Evolutionary conservation across 2,888 invertebrate genomes (phyloP), one percentile per base, ranked within the genome.

Genomic region (Drosophila merina): DNA sequence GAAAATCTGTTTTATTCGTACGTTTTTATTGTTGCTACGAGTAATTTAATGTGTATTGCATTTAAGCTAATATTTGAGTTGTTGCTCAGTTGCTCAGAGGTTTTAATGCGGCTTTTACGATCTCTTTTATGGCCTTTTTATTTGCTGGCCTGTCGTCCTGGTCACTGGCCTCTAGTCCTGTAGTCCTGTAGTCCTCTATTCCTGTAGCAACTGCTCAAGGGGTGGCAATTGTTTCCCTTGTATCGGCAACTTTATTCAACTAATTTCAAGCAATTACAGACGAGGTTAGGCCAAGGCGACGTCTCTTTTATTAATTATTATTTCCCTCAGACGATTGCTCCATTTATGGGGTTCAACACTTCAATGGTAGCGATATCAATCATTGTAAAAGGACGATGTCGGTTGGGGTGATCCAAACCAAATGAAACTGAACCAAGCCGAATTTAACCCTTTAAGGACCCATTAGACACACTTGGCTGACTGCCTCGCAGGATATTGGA

Each of bases 1-100:
- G 86, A 87, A 85, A 85, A 87, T 85, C 86, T 86, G 88, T 84
- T 86, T 85, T 85, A 85, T 86, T 84, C 59, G 72, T 71, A 62
- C 54, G 50, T 40, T 72, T 88, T 86, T 78, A 81, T 86, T 88
- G 85, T 74, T 77, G 79, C 72, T 75, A 72, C 75, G 72, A 77
- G 87, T 82, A 74, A 83, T 87, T 82, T 87, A 77, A 84, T 84
- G 84, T 82, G 72, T 71, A 78, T 78, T 86, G 79, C 81, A 84
- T 86, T 86, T 80, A 86, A 76, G 82, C 88, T 84, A 88, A 78
- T 79, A 75, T 76, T 87, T 76, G 75, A 81, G 80, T 62, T 62
- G 74, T 55, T 72, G 31, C 59, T 47, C 55, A 12, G 74, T 55
- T 72, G 31, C 59, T 47, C 55, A 12, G 57, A 72, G 59, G 70